phyloP scores from a whole-genome alignment of 2,888 invertebrate species.

The Leucozona laternaria region DNA sequence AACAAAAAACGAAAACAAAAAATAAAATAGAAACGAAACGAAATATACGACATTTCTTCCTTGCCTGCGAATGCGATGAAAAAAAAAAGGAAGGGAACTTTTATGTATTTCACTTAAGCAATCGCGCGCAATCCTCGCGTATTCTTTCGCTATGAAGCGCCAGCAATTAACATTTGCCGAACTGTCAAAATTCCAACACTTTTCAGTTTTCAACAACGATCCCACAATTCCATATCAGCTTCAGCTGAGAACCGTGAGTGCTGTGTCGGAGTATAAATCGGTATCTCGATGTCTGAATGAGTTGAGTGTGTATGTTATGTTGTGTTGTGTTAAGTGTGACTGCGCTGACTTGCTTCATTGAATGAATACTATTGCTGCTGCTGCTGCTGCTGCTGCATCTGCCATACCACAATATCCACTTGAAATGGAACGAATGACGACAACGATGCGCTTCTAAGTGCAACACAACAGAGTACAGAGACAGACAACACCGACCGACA shows the following conservation, averaged over 20 bases:
- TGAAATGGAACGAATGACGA: constrained; percentile 58
- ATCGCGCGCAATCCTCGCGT: constrained; percentile 36
- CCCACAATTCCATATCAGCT: constrained; percentile 24
- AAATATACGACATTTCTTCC: constrained; percentile 23
- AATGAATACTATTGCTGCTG: constrained; percentile 45
- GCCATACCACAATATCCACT: constrained; percentile 53
- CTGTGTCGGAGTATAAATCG: constrained; percentile 12
- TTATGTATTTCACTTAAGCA: constrained; percentile 27
- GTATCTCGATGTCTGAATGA: constrained; percentile 24
- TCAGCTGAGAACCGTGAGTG: constrained; percentile 10
- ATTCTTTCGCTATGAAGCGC: constrained; percentile 55
- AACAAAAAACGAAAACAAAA: not conserved
- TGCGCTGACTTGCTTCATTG: constrained; percentile 62
- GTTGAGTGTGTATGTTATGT: constrained; percentile 22
- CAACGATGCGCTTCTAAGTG: constrained; percentile 39
- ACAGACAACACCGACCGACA: constrained; percentile 12
- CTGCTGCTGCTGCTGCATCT: constrained; percentile 28
- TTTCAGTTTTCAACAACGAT: constrained; percentile 44
- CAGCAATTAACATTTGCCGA: constrained; percentile 75
- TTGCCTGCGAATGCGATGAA: not conserved
- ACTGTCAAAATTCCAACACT: constrained; percentile 72
- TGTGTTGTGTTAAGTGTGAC: constrained; percentile 59
- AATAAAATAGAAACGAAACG: not conserved
- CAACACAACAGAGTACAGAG: no score
- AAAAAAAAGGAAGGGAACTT: not conserved